Evolutionary conservation across 1,140 invertebrate species (phyloP).

Genomic region (Eupeodes corollae): DNA sequence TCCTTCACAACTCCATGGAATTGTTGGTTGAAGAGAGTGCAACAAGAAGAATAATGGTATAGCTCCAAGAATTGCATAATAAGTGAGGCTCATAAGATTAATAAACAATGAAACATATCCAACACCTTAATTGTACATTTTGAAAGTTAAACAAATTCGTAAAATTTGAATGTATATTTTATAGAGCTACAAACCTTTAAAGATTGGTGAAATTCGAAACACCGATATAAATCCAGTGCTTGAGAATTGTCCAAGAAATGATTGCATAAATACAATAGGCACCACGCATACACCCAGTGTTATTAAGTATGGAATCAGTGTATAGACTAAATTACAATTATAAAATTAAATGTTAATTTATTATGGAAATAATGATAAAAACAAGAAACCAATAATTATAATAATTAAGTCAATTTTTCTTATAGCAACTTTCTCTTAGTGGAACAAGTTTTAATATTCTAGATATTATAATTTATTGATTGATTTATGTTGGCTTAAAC

Average conservation of each 20-base stretch:
- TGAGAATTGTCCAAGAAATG: background rate
- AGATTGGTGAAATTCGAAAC: background rate
- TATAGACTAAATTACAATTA: too few species aligned
- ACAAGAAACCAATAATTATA: too few species aligned
- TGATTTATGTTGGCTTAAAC: too few species aligned
- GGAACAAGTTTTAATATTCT: too few species aligned
- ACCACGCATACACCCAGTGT: background rate
- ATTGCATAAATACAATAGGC: background rate
- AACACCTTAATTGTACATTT: slow-evolving; percentile 15
- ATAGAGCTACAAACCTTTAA: background rate
- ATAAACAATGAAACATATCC: slow-evolving; percentile 31
- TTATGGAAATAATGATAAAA: too few species aligned
- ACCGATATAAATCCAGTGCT: slow-evolving; percentile 1
- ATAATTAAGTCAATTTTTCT: too few species aligned
- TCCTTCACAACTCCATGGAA: slow-evolving; percentile 76
- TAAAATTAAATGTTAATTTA: too few species aligned
- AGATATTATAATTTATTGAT: too few species aligned
- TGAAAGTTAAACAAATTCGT: background rate
- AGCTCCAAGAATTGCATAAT: slow-evolving; percentile 24
- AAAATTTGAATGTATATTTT: too few species aligned
- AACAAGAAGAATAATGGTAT: slow-evolving; percentile 29
- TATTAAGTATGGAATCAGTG: background rate
- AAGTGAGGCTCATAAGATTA: slow-evolving; percentile 24
- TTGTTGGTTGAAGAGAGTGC: slow-evolving; percentile 38
- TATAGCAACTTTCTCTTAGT: too few species aligned